Percentiles rank a stretch among this genome's conserved stretches.
These are phyloP conservation scores for Pygoscelis antarcticus DNA, from an alignment of 2,113 vertebrate species.

Conservation along the genomic window DNA sequence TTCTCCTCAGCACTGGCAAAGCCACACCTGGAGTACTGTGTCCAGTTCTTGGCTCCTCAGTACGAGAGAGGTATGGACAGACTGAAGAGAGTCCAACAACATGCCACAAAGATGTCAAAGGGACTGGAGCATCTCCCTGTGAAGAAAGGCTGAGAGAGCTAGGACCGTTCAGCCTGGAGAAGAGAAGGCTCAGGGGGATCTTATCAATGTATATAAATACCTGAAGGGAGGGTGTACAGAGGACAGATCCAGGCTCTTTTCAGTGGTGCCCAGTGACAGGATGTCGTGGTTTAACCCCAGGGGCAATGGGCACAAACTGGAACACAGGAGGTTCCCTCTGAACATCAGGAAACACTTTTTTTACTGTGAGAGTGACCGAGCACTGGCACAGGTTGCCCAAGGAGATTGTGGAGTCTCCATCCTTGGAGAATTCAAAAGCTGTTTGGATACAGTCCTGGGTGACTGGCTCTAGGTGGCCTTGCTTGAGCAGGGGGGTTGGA, in stretches of 20 bases:
- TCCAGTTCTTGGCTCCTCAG: background rate
- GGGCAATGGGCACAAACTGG: background rate
- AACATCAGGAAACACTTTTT: background rate
- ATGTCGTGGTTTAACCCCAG: background rate
- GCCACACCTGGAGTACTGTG: background rate
- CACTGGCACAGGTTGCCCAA: background rate
- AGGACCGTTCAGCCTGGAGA: background rate
- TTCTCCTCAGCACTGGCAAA: background rate
- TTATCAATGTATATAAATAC: background rate
- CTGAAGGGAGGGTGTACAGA: background rate
- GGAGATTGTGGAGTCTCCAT: background rate
- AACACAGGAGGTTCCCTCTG: background rate
- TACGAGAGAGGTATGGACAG: background rate
- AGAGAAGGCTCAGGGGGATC: background rate
- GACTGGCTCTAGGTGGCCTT: background rate
- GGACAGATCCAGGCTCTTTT: background rate
- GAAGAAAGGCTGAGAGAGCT: background rate
- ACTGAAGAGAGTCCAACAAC: background rate
- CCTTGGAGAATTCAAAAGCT: background rate
- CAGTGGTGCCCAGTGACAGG: background rate
- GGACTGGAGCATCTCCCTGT: background rate
- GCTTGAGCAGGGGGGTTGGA: background rate
- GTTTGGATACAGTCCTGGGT: background rate
- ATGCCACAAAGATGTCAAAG: background rate
- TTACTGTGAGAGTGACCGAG: background rate